Base-by-base conservation (phyloP, 2,797 vertebrate genomes). In the Epinephelus awoara region DNA sequence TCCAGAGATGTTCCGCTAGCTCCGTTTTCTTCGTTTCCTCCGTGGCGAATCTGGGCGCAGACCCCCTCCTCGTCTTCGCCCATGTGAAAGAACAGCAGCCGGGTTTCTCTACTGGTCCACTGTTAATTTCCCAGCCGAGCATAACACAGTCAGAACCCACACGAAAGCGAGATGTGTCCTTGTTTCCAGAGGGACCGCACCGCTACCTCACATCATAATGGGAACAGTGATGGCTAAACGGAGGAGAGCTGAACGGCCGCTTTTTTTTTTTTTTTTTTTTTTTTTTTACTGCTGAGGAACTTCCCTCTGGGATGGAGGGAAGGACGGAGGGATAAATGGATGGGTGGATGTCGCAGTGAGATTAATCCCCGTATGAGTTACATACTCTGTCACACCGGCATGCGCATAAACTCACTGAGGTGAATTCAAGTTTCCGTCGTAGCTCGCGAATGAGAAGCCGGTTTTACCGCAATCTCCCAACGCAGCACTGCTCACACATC, bases 21-120 rank as follows among this genome's bases (percentile, higher is more conserved):
- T 49, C 84, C 77, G 72, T 70, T 46, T 10, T 29, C 75, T 12
- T 44, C 61, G 64, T 66, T 65, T 68, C 84, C 88, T 77, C 89
- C 79, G 85, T 59, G 72, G 57, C 18, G 77, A 77, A 81, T 90
- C 74, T 61, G 80, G 55, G 55, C 84, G 79, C 82, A 27, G 29
- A 76, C 66, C 62, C 79, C 82, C 76, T 75, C 67, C 73, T 85
- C 67, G 79, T 86, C 82, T 75, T 88, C 83, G 74, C 91, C 94
- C 94, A 95, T 95, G 87, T 82, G 90, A 72, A 72, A 67, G 52
- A 64, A 15, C 50, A 21, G 40, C 2, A 49, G 25, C 54, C 56
- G 59, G 29, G 4, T n/a, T 19, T 23, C 50, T 42, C 34, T 8
- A 13, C 44, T 59, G 56, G 42, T 52, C 38, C 25, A 14, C 65